These are phyloP conservation scores for Oryzias woworae DNA, from an alignment of 2,113 vertebrate genomes.

Conservation along the genomic window DNA sequence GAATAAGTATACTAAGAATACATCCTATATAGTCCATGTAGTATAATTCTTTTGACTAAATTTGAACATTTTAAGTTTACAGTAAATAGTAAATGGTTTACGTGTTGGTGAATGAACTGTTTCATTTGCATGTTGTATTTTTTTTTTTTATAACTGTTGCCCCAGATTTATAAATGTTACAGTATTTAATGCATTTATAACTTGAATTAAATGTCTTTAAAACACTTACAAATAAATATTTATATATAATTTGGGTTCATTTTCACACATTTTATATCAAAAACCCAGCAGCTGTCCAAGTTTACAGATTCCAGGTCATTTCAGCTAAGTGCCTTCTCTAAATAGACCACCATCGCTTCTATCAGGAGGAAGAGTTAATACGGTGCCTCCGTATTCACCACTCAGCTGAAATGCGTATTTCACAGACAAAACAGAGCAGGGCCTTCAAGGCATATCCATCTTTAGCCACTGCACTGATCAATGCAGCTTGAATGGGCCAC, in stretches of 20 bases:
- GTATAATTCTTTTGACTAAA: too few relatives aligned
- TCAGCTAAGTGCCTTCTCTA: conserved; percentile 45
- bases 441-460: conserved; percentile 56
- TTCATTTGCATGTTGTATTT: too few relatives aligned
- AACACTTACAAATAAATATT: too few relatives aligned
- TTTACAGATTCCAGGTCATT: conserved; percentile 13
- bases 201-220: too few relatives aligned
- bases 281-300: background rate
- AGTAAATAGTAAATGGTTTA: too few relatives aligned
- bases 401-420: conserved; percentile 51
- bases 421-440: conserved; percentile 25
- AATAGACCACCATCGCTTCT: conserved; percentile 32
- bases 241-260: background rate
- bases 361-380: conserved; percentile 50
- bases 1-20: too few relatives aligned
- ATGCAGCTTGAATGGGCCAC: conserved; percentile 62
- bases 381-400: conserved; percentile 45
- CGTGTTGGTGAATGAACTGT: too few relatives aligned
- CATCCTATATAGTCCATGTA: too few relatives aligned
- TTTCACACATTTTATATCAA: background rate
- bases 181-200: too few relatives aligned
- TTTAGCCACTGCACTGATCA: conserved; percentile 43
- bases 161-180: too few relatives aligned
- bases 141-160: too few relatives aligned
- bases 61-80: too few relatives aligned